A percentile compares a stretch with the other conserved stretches of the same genome.
Conservation (phyloP, 2,113 vertebrate genomes). For the Vulpes lagopus region DNA sequence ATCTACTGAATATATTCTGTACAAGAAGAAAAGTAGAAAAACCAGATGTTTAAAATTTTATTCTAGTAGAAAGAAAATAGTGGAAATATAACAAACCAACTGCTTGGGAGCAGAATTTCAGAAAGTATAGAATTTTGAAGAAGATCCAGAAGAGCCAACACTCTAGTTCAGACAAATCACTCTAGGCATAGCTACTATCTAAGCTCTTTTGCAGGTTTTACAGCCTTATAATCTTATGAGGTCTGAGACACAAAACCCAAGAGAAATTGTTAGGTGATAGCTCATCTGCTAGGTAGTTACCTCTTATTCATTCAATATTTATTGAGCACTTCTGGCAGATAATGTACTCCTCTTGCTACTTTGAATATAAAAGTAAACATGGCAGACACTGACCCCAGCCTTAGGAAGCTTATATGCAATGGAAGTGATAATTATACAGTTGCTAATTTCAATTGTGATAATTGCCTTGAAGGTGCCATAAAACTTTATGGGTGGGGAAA, state of each 20-base stretch:
- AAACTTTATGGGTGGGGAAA: neutral
- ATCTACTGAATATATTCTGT: neutral
- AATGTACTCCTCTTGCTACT: neutral
- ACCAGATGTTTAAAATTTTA: neutral
- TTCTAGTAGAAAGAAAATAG: neutral
- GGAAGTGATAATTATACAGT: neutral
- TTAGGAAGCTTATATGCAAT: neutral
- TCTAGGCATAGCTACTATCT: neutral
- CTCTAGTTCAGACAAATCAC: neutral
- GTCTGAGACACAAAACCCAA: neutral
- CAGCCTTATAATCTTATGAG: neutral
- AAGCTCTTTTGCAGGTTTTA: conserved; percentile 4
- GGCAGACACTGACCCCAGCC: neutral
- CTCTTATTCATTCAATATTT: neutral
- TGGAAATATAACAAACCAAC: neutral
- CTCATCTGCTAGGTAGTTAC: neutral
- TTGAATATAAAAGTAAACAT: neutral
- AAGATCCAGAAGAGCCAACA: neutral
- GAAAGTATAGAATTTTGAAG: conserved; percentile 36
- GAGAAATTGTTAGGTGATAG: neutral
- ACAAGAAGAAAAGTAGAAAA: neutral
- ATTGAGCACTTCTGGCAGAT: neutral
- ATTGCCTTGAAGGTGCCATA: neutral
- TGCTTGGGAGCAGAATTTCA: neutral
- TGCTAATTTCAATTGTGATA: conserved; percentile 9